A percentile compares a stretch with the other conserved stretches of the same genome.
Conservation (phyloP, 2,888 invertebrate species). For the Amiota minor region DNA sequence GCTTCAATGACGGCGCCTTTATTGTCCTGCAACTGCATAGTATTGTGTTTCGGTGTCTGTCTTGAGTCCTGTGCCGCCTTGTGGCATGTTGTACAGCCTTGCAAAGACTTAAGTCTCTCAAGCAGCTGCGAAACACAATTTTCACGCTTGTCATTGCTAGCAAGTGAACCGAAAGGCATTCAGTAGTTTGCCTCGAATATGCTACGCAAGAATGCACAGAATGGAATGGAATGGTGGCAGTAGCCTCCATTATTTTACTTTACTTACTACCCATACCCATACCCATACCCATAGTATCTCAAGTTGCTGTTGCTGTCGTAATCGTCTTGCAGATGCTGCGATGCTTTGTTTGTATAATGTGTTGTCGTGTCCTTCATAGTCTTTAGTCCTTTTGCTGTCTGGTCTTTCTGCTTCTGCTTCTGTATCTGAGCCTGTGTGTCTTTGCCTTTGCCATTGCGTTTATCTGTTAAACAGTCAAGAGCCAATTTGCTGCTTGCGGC, state of each 20-base stretch:
- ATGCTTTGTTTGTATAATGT: not conserved
- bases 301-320: slow-evolving; percentile 5
- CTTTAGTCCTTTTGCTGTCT: not conserved
- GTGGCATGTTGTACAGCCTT: slow-evolving; percentile 12
- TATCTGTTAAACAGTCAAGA: slow-evolving; percentile 20
- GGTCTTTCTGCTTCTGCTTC: not conserved
- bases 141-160: slow-evolving; percentile 15
- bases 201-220: not conserved
- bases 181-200: slow-evolving; percentile 2
- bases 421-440: not conserved
- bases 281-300: not conserved
- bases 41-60: too few relatives aligned
- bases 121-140: slow-evolving; percentile 24
- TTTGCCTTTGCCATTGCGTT: not conserved
- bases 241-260: not conserved
- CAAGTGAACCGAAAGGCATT: slow-evolving; percentile 23
- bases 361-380: not conserved
- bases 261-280: not conserved
- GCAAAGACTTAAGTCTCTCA: not conserved
- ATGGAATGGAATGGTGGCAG: not conserved
- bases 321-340: slow-evolving; percentile 9
- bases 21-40: too few relatives aligned
- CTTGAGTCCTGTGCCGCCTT: not conserved
- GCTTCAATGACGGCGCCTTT: not conserved
- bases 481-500: slow-evolving; percentile 26